Evolutionary conservation across 1,140 invertebrate species (phyloP).

Genomic region (Halotydeus destructor): DNA sequence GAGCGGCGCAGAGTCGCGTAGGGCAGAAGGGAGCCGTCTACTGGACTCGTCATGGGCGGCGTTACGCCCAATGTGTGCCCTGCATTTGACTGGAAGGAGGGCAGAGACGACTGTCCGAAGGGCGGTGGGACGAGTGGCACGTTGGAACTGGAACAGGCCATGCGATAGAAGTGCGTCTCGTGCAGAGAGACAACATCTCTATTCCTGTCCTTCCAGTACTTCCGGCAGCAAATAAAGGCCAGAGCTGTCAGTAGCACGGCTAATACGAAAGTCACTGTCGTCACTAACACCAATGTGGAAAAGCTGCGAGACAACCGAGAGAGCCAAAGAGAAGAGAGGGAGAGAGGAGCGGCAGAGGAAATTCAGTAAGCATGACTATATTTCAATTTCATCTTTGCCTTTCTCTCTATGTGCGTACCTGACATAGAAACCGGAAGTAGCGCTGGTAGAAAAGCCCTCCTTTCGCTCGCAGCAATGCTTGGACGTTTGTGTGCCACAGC

Average conservation of each 20-base stretch:
- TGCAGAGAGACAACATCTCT: no score
- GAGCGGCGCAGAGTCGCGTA: no score
- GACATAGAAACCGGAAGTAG: neutral
- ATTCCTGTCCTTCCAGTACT: constrained; percentile 2
- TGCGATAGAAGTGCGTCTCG: neutral
- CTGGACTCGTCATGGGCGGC: no score
- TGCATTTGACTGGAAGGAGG: no score
- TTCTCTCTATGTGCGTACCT: neutral
- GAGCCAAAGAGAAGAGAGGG: neutral
- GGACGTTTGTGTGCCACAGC: neutral
- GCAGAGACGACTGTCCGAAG: no score
- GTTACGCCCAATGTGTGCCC: no score
- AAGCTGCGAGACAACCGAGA: neutral
- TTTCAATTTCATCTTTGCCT: neutral
- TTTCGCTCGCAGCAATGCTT: neutral
- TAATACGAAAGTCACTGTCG: neutral
- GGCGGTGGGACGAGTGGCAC: neutral
- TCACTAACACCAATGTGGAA: neutral
- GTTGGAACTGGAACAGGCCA: neutral
- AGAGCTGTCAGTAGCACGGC: neutral
- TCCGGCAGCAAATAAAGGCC: neutral
- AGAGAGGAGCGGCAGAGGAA: no score
- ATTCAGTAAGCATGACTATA: neutral
- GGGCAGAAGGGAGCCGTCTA: no score
- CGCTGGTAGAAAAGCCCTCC: neutral